A percentile compares a stretch with the other conserved stretches of the same genome.
Conservation (phyloP, 2,797 vertebrate genomes). For the Artibeus lituratus region DNA sequence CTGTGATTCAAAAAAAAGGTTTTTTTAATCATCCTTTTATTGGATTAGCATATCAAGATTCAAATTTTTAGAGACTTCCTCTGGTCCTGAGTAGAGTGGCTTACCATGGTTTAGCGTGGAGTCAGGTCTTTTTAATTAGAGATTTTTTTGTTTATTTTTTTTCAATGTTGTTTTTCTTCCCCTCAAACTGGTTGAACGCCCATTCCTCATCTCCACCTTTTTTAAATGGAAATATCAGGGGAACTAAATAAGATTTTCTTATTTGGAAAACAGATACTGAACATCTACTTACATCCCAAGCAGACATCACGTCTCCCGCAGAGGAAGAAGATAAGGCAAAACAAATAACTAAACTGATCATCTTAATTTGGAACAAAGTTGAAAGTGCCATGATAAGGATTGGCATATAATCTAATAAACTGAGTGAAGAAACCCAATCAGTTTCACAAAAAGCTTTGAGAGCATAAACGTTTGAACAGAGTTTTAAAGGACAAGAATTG, state of each 20-base stretch:
- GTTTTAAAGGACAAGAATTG: background rate
- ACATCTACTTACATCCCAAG: background rate
- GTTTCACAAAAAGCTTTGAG: background rate
- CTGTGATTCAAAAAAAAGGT: background rate
- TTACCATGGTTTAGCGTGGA: background rate
- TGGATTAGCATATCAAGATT: background rate
- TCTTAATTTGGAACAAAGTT: background rate
- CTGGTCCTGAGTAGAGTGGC: background rate
- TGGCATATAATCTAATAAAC: background rate
- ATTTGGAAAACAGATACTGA: background rate
- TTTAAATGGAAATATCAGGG: background rate
- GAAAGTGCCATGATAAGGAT: background rate
- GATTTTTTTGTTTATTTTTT: background rate
- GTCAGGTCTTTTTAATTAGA: background rate
- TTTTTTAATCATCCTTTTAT: background rate
- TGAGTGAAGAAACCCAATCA: background rate
- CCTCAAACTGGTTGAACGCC: background rate
- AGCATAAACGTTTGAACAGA: background rate
- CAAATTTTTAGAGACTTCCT: background rate
- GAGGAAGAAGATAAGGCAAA: background rate
- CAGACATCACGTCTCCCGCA: background rate
- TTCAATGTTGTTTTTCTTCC: background rate
- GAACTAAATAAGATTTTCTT: background rate
- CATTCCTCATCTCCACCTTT: background rate
- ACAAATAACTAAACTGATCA: background rate